Evolutionary conservation across 2,113 vertebrate genomes (phyloP), one percentile per base, ranked within the genome.

Genomic region (Eidolon helvum): DNA sequence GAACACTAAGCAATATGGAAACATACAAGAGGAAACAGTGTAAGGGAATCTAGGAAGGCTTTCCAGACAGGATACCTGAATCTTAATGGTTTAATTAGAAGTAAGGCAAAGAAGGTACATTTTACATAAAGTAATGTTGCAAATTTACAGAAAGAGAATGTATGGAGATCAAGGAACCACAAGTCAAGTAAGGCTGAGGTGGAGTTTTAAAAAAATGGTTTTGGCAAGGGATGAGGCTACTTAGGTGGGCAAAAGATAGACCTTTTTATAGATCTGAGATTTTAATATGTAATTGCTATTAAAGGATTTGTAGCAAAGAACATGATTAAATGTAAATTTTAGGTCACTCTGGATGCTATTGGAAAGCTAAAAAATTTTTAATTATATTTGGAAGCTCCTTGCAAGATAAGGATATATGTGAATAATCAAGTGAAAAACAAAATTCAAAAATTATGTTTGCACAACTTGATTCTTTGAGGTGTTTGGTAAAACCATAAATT

Each of bases 401-500:
- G 21, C n/a, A 96, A 92, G 35, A 95, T 92, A 91, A 86, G 4
- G 11, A 22, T 78, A 75, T 16, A n/a, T 84, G 16, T 96, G 48
- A 95, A 72, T 75, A 79, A 79, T 72, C 88, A 59, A 80, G 35
- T 78, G 45, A 68, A 82, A 50, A 96, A 55, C 57, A 75, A 92
- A 77, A 5, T 78, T 88, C 26, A 92, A 66, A 69, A 90, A 69
- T 90, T 93, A 68, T 35, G 10, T 79, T 89, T 87, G 14, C 15
- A 84, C 55, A 59, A 9, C 40, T 94, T 96, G 53, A 16, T 75
- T 91, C 77, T 96, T 90, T 72, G 22, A 55, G 43, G 19, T 83
- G 71, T 65, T 95, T 96, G 19, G 1, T 75, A 85, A 69, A 92
- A 53, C 75, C 15, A 61, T 90, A 90, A 74, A 69, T 91, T 96